phyloP scores from a whole-genome alignment of 2,888 invertebrate genomes.

The Calameuta idolon region DNA sequence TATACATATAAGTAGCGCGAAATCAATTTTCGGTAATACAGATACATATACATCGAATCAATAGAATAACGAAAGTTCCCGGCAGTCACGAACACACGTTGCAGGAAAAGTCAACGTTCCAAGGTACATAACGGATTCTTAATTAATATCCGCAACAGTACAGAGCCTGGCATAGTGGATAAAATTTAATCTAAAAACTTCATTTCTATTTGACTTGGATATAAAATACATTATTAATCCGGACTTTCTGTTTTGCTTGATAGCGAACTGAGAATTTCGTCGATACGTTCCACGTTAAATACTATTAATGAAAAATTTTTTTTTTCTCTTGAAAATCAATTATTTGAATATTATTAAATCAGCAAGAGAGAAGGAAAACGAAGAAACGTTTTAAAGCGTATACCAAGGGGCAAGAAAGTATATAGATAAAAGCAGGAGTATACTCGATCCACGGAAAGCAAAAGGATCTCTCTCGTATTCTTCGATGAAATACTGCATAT shows the following conservation, averaged over 20 bases:
- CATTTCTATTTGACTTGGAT: background rate
- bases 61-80: background rate
- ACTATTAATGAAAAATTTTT: background rate
- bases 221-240: background rate
- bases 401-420: background rate
- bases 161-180: background rate
- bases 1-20: background rate
- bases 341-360: background rate
- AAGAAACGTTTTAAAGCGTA: background rate
- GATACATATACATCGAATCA: background rate
- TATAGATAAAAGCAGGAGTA: background rate
- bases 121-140: background rate
- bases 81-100: background rate
- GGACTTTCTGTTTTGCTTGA: background rate
- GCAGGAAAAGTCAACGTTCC: background rate
- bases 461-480: slow-evolving; percentile 5
- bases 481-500: slow-evolving; percentile 12
- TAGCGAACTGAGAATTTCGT: background rate
- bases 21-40: background rate
- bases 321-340: background rate
- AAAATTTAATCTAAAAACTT: background rate
- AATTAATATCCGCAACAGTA: background rate
- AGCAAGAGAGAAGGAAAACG: background rate
- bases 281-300: slow-evolving; percentile 7
- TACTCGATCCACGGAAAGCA: background rate